Percentiles rank a stretch among this genome's conserved stretches.
These are phyloP conservation scores for Falco berigora DNA, from an alignment of 2,797 vertebrate genomes.

Conservation along the genomic window DNA sequence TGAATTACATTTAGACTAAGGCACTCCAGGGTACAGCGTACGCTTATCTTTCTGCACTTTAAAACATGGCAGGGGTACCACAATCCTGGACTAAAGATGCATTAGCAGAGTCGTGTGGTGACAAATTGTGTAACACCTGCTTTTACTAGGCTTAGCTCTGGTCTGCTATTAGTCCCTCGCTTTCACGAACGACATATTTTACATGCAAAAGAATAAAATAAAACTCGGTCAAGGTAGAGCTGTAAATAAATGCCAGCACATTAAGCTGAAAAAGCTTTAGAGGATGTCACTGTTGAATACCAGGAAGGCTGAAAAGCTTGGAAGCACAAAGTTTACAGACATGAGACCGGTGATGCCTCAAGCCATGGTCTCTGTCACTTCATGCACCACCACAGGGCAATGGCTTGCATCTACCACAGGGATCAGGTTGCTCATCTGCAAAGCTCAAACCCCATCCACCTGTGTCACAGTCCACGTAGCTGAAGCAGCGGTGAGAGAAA, in stretches of 20 bases:
- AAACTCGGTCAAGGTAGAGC: background rate
- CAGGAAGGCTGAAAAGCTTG: background rate
- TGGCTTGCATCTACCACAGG: background rate
- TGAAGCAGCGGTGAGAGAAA: background rate
- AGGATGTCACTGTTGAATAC: background rate
- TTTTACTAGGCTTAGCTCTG: background rate
- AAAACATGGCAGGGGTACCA: background rate
- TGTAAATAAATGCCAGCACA: background rate
- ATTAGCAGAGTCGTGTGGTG: constrained; percentile 17
- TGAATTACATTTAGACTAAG: constrained; percentile 29
- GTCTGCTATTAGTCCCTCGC: constrained; percentile 1
- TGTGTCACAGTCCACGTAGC: fast-evolving
- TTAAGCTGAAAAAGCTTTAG: background rate
- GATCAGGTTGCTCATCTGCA: background rate
- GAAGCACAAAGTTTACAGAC: background rate
- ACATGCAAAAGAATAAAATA: background rate
- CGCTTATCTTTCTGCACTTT: constrained; percentile 26
- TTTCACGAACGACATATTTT: background rate
- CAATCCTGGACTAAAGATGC: background rate
- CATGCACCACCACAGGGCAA: fast-evolving
- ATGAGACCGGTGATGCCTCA: fast-evolving
- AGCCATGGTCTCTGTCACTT: background rate
- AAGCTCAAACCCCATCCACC: background rate
- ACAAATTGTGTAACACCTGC: constrained; percentile 35
- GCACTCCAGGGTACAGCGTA: background rate